Evolutionary conservation across 2,113 vertebrate species (phyloP), one percentile per base, ranked within the genome.

Genomic region (Rostratula benghalensis): DNA sequence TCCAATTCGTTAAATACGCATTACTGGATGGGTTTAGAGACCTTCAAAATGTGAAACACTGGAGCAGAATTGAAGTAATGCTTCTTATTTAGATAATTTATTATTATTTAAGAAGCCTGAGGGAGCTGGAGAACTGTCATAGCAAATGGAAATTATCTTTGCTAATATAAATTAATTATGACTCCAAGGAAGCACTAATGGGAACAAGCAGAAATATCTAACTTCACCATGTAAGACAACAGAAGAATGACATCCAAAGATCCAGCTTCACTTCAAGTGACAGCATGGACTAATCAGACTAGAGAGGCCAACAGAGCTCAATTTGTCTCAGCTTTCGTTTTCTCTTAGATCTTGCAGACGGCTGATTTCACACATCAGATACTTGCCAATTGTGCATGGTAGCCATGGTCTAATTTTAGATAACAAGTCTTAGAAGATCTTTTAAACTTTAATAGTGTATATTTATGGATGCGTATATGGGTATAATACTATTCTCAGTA

Each of bases 81-180:
- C 22, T 18, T 86, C 64, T 91, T 95, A 75, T 93, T 96, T 94
- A 78, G 57, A 73, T 54, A 60, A 95, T 91, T 91, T 95, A 92
- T 94, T 95, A 94, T 93, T 95, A 78, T 94, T 60, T 95, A 60
- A 87, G 91, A 88, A 94, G 90, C 92, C 80, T 93, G 63, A 46
- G 87, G 87, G 93, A 96, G 75, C 81, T 87, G 89, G 70, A 94
- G 82, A 94, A 90, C 56, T 93, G 92, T 94, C 93, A 88, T 18
- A 90, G 83, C 60, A 96, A 96, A 94, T 94, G 88, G 31, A 89
- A 93, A 90, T 89, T 80, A 87, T 87, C 96, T 96, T 95, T 79
- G 74, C 22, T 90, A 93, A 93, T 83, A 78, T 81, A 96, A 97
- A 96, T 96, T 96, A 97, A 97, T 96, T 95, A 94, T 92, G 84